These are phyloP conservation scores for Cettia cetti DNA, from an alignment of 2,113 vertebrate species.

Conservation along the genomic window DNA sequence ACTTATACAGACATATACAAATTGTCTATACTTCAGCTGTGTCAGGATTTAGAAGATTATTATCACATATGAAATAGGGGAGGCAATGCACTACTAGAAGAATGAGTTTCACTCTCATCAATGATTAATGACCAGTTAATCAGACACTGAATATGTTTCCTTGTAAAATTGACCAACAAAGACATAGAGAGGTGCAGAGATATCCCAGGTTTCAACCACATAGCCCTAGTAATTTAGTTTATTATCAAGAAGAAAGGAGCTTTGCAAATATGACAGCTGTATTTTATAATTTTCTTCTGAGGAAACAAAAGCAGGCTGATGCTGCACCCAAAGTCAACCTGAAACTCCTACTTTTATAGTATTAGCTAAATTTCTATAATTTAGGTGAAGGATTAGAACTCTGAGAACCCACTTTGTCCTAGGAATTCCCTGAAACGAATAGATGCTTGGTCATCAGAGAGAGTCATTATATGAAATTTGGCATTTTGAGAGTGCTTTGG, in stretches of 20 bases:
- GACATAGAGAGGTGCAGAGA: background rate
- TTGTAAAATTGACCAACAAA: constrained; percentile 1
- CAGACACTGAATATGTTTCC: background rate
- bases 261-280: background rate
- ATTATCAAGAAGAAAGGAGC: background rate
- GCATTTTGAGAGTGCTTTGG: background rate
- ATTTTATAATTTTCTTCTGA: background rate
- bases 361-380: background rate
- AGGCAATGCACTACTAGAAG: background rate
- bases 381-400: background rate
- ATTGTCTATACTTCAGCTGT: background rate
- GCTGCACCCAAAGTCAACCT: background rate
- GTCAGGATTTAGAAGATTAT: background rate
- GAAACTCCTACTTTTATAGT: background rate
- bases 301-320: background rate
- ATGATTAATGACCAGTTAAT: background rate
- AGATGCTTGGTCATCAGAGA: background rate
- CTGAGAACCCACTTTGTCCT: background rate
- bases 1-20: background rate
- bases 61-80: background rate
- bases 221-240: background rate
- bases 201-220: background rate
- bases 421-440: background rate
- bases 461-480: background rate
- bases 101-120: background rate